Conservation (phyloP, 1,140 invertebrate genomes). For the Hylaeus volcanicus region DNA sequence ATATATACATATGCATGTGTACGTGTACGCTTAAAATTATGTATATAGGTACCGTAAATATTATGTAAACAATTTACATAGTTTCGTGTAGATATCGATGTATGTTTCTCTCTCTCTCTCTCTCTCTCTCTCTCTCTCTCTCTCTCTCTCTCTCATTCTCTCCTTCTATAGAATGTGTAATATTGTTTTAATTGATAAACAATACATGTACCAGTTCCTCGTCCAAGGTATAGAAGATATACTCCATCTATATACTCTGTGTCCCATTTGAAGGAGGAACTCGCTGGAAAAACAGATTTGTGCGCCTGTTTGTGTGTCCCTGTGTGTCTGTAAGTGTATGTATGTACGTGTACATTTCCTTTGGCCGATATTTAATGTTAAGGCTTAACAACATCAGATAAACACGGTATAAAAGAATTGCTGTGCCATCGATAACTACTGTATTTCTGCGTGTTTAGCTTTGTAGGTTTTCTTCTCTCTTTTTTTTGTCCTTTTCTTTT, state of each 20-base stretch:
- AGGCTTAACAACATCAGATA: conserved; percentile 62
- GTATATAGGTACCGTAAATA: conserved; percentile 50
- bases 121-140: too few species aligned
- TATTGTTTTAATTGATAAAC: conserved; percentile 1
- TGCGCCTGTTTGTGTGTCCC: neutral
- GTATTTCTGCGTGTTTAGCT: neutral
- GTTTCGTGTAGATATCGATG: conserved; percentile 29
- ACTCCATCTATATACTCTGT: neutral
- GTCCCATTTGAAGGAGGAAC: conserved; percentile 21
- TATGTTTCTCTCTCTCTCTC: neutral
- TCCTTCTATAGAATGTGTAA: neutral
- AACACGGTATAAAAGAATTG: conserved; percentile 65
- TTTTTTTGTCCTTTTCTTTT: neutral
- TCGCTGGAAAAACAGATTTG: conserved; percentile 5
- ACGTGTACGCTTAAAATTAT: conserved; percentile 14
- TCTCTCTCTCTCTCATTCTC: too few species aligned
- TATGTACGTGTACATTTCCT: conserved; percentile 54
- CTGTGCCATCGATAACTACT: conserved; percentile 45
- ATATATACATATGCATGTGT: conserved; percentile 35
- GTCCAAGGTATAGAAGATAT: neutral
- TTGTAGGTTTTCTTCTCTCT: neutral
- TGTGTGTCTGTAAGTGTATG: neutral
- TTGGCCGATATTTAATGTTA: conserved; percentile 62
- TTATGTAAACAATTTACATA: conserved; percentile 57
- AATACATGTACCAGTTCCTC: neutral